Evolutionary conservation across 2,888 invertebrate genomes (phyloP).

Genomic region (Nasonia oneida): DNA sequence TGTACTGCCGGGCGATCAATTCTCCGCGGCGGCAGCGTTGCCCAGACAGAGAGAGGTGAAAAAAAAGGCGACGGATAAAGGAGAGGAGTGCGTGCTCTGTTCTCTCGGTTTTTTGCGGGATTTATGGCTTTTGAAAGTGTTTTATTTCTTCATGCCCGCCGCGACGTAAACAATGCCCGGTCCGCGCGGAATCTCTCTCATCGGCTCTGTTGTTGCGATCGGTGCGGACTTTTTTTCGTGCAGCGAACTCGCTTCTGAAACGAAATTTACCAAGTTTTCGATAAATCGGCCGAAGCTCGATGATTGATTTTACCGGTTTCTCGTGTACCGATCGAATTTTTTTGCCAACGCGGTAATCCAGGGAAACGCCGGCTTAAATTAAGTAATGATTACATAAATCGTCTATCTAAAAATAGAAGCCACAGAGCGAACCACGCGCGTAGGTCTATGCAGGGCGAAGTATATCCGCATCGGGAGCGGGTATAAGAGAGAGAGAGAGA

Average conservation of each 20-base stretch:
- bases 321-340: too few relatives aligned
- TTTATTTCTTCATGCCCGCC: conserved; percentile 51
- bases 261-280: not conserved
- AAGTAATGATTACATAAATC: not conserved
- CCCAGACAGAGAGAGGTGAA: not conserved
- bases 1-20: conserved; percentile 40
- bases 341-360: too few relatives aligned
- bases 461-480: not conserved
- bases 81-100: conserved; percentile 16
- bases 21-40: not conserved
- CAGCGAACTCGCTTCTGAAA: not conserved
- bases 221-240: not conserved
- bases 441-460: not conserved
- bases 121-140: conserved; percentile 55
- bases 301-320: not conserved
- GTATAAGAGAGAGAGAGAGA: not conserved
- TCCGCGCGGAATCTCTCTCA: conserved; percentile 1
- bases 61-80: conserved; percentile 15
- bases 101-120: conserved; percentile 38
- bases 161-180: conserved; percentile 49
- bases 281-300: not conserved
- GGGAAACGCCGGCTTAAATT: too few relatives aligned
- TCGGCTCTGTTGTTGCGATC: not conserved
- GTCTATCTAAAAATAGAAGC: not conserved
- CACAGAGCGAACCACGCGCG: not conserved